Conservation (phyloP, 2,797 vertebrate genomes). For the Epinephelus malabaricus region DNA sequence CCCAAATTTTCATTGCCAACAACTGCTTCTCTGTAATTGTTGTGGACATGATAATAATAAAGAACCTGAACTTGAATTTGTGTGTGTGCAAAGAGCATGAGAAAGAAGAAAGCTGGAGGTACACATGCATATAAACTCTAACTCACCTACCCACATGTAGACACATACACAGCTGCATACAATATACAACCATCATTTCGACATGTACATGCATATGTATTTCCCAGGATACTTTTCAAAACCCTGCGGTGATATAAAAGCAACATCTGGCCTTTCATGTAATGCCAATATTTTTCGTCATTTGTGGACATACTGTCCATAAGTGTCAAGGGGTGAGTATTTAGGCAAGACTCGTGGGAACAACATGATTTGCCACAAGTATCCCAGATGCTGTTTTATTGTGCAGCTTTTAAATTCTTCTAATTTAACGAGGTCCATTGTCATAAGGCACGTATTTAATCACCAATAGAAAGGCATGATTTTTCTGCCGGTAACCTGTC, state of each 20-base stretch:
- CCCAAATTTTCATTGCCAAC: no score
- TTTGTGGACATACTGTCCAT: slow-evolving; percentile 26
- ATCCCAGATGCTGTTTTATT: slow-evolving; percentile 34
- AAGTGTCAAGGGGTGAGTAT: slow-evolving; percentile 10
- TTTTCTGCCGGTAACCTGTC: slow-evolving; percentile 41
- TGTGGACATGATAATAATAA: no score
- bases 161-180: not conserved
- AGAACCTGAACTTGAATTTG: no score
- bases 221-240: slow-evolving; percentile 13
- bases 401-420: slow-evolving; percentile 32
- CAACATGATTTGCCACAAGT: slow-evolving; percentile 21
- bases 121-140: not conserved
- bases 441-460: slow-evolving; percentile 59
- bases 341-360: not conserved
- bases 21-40: no score
- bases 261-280: slow-evolving; percentile 44
- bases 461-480: slow-evolving; percentile 23
- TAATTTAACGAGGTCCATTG: slow-evolving; percentile 55
- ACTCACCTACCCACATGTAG: not conserved
- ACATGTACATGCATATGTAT: not conserved
- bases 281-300: slow-evolving; percentile 39
- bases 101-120: no score
- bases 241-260: slow-evolving; percentile 21
- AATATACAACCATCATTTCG: not conserved
- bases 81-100: not conserved